These are phyloP conservation scores for Erannis defoliaria DNA, from an alignment of 2,888 invertebrate genomes.

Conservation along the genomic window DNA sequence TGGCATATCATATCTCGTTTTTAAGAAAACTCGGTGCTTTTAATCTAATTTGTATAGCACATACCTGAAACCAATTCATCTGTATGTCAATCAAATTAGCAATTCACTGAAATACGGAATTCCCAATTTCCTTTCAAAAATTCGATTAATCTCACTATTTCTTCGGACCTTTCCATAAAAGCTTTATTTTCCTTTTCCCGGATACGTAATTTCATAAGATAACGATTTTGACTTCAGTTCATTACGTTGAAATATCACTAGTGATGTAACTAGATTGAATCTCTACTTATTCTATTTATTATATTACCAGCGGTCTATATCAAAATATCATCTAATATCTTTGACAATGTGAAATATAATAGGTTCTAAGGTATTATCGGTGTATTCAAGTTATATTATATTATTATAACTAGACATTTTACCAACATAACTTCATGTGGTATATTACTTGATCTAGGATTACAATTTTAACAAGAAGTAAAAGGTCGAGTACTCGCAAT, in stretches of 20 bases:
- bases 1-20: too few relatives aligned
- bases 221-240: slow-evolving; percentile 37
- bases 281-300: slow-evolving; percentile 22
- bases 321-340: slow-evolving; percentile 2
- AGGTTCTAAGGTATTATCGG: background rate
- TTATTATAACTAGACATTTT: too few relatives aligned
- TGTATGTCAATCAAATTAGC: slow-evolving; percentile 10
- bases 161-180: slow-evolving; percentile 15
- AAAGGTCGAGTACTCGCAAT: too few relatives aligned
- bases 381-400: background rate
- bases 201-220: slow-evolving; percentile 32
- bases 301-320: slow-evolving; percentile 14
- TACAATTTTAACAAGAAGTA: too few relatives aligned
- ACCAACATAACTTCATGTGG: too few relatives aligned
- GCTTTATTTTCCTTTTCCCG: slow-evolving; percentile 29
- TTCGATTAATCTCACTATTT: slow-evolving; percentile 21
- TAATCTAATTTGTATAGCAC: too few relatives aligned
- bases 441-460: background rate
- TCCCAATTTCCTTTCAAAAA: slow-evolving; percentile 21
- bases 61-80: too few relatives aligned
- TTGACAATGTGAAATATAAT: background rate
- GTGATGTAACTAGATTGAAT: slow-evolving; percentile 33
- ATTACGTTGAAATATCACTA: slow-evolving; percentile 35
- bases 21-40: too few relatives aligned
- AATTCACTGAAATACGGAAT: slow-evolving; percentile 10